phyloP scores from a whole-genome alignment of 2,888 invertebrate species.

The Lysandra bellargus region DNA sequence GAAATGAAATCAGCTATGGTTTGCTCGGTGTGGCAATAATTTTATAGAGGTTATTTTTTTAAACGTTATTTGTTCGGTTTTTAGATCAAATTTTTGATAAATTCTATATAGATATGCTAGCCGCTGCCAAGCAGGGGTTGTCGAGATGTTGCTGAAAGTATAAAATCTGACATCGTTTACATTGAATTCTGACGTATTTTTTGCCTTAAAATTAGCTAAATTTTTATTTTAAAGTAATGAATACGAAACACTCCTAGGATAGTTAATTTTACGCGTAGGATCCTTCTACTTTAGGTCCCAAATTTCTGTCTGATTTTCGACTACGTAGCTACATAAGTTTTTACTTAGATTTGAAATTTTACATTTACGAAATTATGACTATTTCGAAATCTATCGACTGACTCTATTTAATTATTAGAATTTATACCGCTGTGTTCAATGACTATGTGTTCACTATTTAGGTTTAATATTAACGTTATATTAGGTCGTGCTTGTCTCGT shows the following conservation, averaged over 20 bases:
- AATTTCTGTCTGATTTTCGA: slow-evolving; percentile 24
- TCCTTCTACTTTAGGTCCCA: slow-evolving; percentile 21
- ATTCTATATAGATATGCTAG: slow-evolving; percentile 26
- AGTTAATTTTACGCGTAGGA: slow-evolving; percentile 23
- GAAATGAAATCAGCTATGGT: slow-evolving; percentile 23
- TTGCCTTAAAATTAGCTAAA: slow-evolving; percentile 22
- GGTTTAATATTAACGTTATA: slow-evolving; percentile 46
- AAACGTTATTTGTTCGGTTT: slow-evolving; percentile 30
- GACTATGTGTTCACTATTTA: slow-evolving; percentile 70
- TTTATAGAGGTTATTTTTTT: slow-evolving; percentile 29
- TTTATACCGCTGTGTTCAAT: slow-evolving; percentile 65
- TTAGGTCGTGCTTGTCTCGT: slow-evolving; percentile 41
- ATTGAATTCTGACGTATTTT: slow-evolving; percentile 16
- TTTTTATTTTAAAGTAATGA: background rate
- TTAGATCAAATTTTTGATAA: slow-evolving; percentile 20
- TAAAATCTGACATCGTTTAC: background rate
- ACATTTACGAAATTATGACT: background rate
- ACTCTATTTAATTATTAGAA: slow-evolving; percentile 44
- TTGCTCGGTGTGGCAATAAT: slow-evolving; percentile 20
- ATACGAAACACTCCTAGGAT: slow-evolving; percentile 1
- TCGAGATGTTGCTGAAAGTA: slow-evolving; percentile 3
- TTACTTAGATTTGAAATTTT: slow-evolving; percentile 29
- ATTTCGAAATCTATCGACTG: slow-evolving; percentile 41
- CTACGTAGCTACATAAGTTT: slow-evolving; percentile 17
- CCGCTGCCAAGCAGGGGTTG: slow-evolving; percentile 25